Evolutionary conservation across 2,888 invertebrate genomes (phyloP), one percentile per base, ranked within the genome.

Genomic region (Pocota personata): DNA sequence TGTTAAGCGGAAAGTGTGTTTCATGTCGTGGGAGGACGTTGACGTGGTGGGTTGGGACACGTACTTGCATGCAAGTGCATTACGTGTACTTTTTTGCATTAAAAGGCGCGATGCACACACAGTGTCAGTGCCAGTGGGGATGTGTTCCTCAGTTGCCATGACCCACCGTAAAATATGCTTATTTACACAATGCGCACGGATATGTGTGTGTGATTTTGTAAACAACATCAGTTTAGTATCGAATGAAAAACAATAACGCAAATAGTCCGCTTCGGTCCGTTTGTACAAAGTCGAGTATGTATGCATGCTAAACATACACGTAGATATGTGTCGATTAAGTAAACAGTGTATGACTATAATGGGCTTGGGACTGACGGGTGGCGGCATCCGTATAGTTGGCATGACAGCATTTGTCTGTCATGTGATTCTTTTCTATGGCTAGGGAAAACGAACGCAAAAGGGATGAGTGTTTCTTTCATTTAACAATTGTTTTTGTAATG

Each of bases 151-250:
- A n/a, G 35, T 79, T 71, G 64, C 79, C 79, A 72, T 79, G 79
- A 72, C 79, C 71, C 69, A 69, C 69, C 77, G 77, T 55, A 71
- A 72, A 76, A 48, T 24, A 30, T 14, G 78, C 27, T 43, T 62
- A 58, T 71, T 77, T 76, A 64, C 75, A 32, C 30, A 60, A 14
- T 50, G 48, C 16, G 12, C 27, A 46, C 30, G 27, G 30, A 40
- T 30, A 40, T 46, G 50, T 78, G 69, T 78, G 66, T 71, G 71
- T 46, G 35, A 71, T 72, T 72, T 71, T 57, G 79, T 79, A 72
- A 72, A 79, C 79, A 79, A 64, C 62, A 66, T 71, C 72, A 27
- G 30, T 43, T 71, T 64, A 27, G 30, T 43, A 52, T 43, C 50
- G 60, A 50, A 46, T 64, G 14, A 55, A 48, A 79, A 79, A 79